Conservation (phyloP, 2,888 invertebrate species). For the Acronicta psi region DNA sequence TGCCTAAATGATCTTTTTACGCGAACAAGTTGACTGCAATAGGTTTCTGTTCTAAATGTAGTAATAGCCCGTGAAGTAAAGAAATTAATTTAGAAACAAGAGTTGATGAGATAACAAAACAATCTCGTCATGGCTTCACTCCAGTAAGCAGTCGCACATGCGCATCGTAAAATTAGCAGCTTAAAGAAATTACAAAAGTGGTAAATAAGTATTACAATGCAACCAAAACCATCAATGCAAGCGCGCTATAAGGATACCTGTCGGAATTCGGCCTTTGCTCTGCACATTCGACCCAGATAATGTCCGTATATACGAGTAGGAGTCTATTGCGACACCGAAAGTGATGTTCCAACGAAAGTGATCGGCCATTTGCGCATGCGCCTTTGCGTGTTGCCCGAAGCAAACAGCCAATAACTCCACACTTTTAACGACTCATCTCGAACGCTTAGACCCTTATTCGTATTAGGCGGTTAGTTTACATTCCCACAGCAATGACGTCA, state of each 20-base stretch:
- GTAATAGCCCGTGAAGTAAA: slow-evolving; percentile 14
- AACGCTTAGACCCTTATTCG: slow-evolving; percentile 43
- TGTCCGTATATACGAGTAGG: slow-evolving; percentile 31
- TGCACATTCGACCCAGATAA: slow-evolving; percentile 58
- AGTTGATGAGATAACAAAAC: slow-evolving; percentile 17
- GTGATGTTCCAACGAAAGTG: slow-evolving; percentile 71
- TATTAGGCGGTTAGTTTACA: slow-evolving; percentile 17
- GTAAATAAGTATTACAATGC: slow-evolving; percentile 38
- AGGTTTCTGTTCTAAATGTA: neutral
- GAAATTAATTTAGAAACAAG: slow-evolving; percentile 15
- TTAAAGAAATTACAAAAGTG: slow-evolving; percentile 41
- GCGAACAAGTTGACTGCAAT: neutral
- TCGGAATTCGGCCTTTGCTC: slow-evolving; percentile 55
- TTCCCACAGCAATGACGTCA: slow-evolving; percentile 43
- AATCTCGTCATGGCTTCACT: slow-evolving; percentile 5
- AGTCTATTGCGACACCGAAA: slow-evolving; percentile 63
- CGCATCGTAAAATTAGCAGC: slow-evolving; percentile 27
- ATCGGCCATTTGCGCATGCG: slow-evolving; percentile 60
- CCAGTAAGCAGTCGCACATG: slow-evolving; percentile 10
- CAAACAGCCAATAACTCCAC: slow-evolving; percentile 50
- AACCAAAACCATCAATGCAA: slow-evolving; percentile 34
- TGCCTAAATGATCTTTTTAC: too few species aligned
- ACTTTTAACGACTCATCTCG: slow-evolving; percentile 53
- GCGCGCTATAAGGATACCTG: slow-evolving; percentile 52
- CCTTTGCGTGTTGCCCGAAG: slow-evolving; percentile 57